These are phyloP conservation scores for Hirundichthys speculiger DNA, from an alignment of 2,113 vertebrate genomes.

Conservation along the genomic window DNA sequence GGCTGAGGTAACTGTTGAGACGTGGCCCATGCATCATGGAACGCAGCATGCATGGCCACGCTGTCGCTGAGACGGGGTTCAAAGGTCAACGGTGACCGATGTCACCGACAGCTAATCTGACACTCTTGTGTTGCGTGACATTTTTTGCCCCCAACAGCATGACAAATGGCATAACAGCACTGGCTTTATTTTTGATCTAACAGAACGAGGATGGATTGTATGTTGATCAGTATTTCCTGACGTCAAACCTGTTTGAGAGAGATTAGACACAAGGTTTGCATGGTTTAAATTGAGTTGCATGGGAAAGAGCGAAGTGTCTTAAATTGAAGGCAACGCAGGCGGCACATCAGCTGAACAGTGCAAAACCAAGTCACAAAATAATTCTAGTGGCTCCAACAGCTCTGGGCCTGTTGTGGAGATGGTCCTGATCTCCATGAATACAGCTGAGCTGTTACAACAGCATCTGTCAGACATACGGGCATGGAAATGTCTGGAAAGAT, in stretches of 20 bases:
- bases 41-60: conserved; percentile 62
- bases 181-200: conserved; percentile 2
- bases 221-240: neutral
- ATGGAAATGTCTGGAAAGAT: conserved; percentile 33
- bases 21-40: conserved; percentile 59
- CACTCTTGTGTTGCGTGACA: conserved; percentile 9
- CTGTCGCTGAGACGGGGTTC: conserved; percentile 16
- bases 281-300: conserved; percentile 24
- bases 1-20: conserved; percentile 80
- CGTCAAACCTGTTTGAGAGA: conserved; percentile 3
- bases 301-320: neutral
- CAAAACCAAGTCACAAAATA: too few species aligned
- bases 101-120: conserved; percentile 14
- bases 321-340: too few species aligned
- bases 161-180: conserved; percentile 18
- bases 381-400: neutral
- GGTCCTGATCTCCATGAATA: neutral
- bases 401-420: conserved; percentile 2
- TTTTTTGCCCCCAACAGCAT: conserved; percentile 59
- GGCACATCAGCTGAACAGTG: too few species aligned
- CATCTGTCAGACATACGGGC: conserved; percentile 2
- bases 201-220: neutral
- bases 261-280: conserved; percentile 16
- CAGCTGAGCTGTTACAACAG: neutral
- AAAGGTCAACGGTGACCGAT: neutral